A percentile compares a stretch with the other conserved stretches of the same genome.
phyloP scores from a whole-genome alignment of 2,797 vertebrate genomes.

The Amblyopsis hoosieri region DNA sequence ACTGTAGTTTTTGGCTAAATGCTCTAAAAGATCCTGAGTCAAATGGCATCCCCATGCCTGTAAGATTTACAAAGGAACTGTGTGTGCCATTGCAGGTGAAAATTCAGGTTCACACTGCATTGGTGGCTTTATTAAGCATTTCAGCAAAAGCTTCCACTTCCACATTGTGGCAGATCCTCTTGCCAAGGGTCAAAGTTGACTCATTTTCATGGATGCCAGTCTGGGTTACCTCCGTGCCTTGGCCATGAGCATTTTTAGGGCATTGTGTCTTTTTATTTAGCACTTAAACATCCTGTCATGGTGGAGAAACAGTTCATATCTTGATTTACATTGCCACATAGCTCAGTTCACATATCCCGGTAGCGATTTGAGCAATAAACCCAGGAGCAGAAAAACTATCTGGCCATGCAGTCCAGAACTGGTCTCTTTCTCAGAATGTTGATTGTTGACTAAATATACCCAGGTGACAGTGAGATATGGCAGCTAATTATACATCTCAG shows the following conservation, averaged over 20 bases:
- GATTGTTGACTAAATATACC: slow-evolving; percentile 1
- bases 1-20: slow-evolving; percentile 20
- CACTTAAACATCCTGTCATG: slow-evolving; percentile 1
- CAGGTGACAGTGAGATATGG: background rate
- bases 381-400: slow-evolving; percentile 1
- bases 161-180: too few species aligned
- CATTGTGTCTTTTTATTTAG: slow-evolving; percentile 2
- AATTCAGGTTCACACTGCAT: slow-evolving; percentile 28
- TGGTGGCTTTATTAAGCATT: slow-evolving; percentile 28
- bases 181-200: background rate
- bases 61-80: slow-evolving; percentile 19
- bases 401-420: slow-evolving; percentile 20
- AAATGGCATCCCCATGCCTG: slow-evolving; percentile 3
- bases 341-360: slow-evolving; percentile 10
- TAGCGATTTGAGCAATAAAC: background rate
- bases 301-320: background rate
- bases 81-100: slow-evolving; percentile 30
- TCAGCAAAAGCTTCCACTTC: slow-evolving; percentile 15
- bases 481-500: slow-evolving; percentile 23
- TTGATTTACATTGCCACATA: background rate
- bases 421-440: slow-evolving; percentile 11
- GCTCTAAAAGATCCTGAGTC: slow-evolving; percentile 36
- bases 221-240: slow-evolving; percentile 17
- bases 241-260: slow-evolving; percentile 1
- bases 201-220: slow-evolving; percentile 14